Evolutionary conservation across 1,140 invertebrate genomes (phyloP).

Genomic region (Lasioglossum baleicum): DNA sequence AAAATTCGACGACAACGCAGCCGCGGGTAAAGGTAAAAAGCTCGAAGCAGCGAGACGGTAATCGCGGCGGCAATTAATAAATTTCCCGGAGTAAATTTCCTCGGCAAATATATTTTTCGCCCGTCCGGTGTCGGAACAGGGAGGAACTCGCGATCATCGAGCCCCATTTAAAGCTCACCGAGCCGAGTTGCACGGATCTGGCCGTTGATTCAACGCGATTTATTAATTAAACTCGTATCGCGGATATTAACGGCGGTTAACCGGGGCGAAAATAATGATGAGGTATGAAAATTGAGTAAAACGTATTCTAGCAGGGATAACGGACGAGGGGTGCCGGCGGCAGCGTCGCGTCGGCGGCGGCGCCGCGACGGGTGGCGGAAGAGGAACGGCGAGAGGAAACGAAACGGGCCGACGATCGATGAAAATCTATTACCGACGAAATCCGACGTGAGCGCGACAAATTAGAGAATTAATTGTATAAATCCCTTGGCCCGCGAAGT

Average conservation of each 20-base stretch:
- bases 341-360: no score
- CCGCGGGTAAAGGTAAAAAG: no score
- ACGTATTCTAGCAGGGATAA: slow-evolving; percentile 5
- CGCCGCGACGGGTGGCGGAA: not conserved
- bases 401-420: slow-evolving; percentile 57
- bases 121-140: no score
- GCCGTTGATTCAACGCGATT: slow-evolving; percentile 19
- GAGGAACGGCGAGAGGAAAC: no score
- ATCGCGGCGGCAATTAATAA: no score
- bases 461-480: slow-evolving; percentile 76
- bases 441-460: slow-evolving; percentile 73
- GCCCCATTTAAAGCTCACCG: no score
- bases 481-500: slow-evolving; percentile 65
- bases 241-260: slow-evolving; percentile 22
- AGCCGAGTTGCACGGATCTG: no score
- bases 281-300: slow-evolving; percentile 51
- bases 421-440: slow-evolving; percentile 70
- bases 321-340: slow-evolving; percentile 31
- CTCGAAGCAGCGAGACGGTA: no score
- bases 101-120: no score
- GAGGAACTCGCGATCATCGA: no score
- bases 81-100: no score
- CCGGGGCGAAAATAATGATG: slow-evolving; percentile 49
- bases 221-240: slow-evolving; percentile 44
- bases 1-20: no score